Evolutionary conservation across 2,797 vertebrate species (phyloP).

Genomic region (Champsocephalus esox): DNA sequence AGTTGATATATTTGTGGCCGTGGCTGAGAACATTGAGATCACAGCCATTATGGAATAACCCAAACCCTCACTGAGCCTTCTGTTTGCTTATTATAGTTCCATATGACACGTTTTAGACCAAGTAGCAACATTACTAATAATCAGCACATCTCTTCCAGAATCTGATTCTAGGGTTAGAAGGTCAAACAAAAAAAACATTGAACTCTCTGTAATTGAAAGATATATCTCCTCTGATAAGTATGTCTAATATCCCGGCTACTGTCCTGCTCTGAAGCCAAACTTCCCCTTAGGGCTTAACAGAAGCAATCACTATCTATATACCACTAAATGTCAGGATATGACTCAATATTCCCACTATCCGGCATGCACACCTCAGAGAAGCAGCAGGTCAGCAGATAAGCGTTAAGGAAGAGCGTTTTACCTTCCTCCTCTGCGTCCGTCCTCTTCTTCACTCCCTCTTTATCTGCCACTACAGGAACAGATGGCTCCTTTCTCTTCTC

Average conservation of each 20-base stretch:
- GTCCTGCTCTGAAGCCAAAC: neutral
- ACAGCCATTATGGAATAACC: too few relatives aligned
- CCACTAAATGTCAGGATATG: neutral
- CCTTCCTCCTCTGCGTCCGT: conserved; percentile 21
- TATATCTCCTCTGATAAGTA: neutral
- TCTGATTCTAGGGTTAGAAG: neutral
- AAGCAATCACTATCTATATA: neutral
- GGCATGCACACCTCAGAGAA: neutral
- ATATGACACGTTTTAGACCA: neutral
- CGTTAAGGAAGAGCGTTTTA: neutral
- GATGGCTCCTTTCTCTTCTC: conserved; percentile 73
- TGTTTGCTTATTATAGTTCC: neutral
- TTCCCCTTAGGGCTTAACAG: neutral
- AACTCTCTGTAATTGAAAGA: too few relatives aligned
- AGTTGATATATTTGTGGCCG: neutral
- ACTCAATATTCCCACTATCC: conserved; percentile 6
- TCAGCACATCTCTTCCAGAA: neutral
- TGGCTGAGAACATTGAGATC: neutral
- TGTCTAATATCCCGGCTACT: neutral
- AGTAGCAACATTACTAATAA: neutral
- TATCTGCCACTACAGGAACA: conserved; percentile 60
- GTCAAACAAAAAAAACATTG: too few relatives aligned
- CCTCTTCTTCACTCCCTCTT: conserved; percentile 16
- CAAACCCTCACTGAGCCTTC: too few relatives aligned
- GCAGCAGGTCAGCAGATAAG: neutral